These are phyloP conservation scores for Imbricaverruca yamaguchii DNA, from an alignment of 2,888 invertebrate genomes.

Conservation along the genomic window DNA sequence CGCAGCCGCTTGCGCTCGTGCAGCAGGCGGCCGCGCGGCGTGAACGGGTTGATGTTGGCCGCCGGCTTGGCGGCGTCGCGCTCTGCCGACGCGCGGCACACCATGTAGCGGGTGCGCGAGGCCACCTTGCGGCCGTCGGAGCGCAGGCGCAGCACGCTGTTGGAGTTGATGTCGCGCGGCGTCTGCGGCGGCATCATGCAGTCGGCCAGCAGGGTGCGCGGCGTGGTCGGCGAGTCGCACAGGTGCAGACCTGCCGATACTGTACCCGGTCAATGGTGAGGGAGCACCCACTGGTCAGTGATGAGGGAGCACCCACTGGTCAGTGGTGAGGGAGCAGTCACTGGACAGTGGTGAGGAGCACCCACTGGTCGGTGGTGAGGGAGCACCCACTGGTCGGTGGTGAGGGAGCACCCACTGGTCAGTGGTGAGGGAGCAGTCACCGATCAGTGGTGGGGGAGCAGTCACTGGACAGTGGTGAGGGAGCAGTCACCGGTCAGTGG, in stretches of 20 bases:
- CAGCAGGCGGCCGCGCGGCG: constrained; percentile 30
- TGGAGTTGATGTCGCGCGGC: constrained; percentile 2
- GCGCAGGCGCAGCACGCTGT: constrained; percentile 24
- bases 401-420: no score
- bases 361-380: no score
- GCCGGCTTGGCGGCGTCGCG: constrained; percentile 24
- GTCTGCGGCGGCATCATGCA: constrained; percentile 24
- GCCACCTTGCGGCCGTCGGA: constrained; percentile 17
- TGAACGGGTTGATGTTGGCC: constrained; percentile 34
- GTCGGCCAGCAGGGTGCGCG: constrained; percentile 31
- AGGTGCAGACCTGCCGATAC: constrained; percentile 27
- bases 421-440: no score
- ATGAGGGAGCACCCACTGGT: no score
- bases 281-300: no score
- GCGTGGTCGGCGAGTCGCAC: constrained; percentile 32
- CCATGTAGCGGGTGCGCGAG: constrained; percentile 1
- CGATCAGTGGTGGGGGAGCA: no score
- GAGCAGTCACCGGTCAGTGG: no score
- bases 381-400: no score
- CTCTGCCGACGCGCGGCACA: neutral
- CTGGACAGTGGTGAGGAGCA: no score
- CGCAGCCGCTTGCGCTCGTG: constrained; percentile 29
- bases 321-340: no score
- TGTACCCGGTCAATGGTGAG: no score
- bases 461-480: no score